A percentile compares a stretch with the other conserved stretches of the same genome.
These are phyloP conservation scores for Andrena chrysosceles DNA, from an alignment of 2,888 invertebrate genomes.

Conservation along the genomic window DNA sequence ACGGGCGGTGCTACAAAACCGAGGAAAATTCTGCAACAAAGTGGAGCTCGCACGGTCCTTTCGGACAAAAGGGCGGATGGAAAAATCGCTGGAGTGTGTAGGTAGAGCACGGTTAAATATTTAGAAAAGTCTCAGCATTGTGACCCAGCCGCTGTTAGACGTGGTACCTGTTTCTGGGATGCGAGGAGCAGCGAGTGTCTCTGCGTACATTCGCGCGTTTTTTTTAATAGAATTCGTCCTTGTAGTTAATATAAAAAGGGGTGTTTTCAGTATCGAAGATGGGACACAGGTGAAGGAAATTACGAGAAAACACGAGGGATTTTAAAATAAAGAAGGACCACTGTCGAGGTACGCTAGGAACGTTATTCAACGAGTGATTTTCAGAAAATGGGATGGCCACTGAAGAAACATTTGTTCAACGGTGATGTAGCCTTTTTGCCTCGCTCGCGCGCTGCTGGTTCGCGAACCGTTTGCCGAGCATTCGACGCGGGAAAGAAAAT, in stretches of 20 bases:
- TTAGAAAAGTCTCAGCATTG: slow-evolving; percentile 41
- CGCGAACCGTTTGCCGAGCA: slow-evolving; percentile 13
- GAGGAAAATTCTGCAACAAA: slow-evolving; percentile 42
- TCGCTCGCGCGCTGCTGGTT: neutral
- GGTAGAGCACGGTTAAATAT: slow-evolving; percentile 41
- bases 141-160: slow-evolving; percentile 1
- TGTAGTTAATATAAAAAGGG: too few relatives aligned
- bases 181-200: too few relatives aligned
- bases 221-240: slow-evolving; percentile 2
- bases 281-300: neutral
- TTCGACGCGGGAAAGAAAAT: slow-evolving; percentile 6
- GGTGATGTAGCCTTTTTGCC: neutral
- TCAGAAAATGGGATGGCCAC: slow-evolving; percentile 19
- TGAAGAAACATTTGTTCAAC: slow-evolving; percentile 27
- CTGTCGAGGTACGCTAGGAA: neutral
- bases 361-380: neutral
- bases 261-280: neutral
- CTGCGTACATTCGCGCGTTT: neutral
- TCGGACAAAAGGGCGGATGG: slow-evolving; percentile 9
- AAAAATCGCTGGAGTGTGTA: slow-evolving; percentile 33
- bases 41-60: slow-evolving; percentile 12
- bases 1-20: neutral
- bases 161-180: neutral
- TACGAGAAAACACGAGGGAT: neutral
- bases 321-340: neutral